phyloP scores from a whole-genome alignment of 2,888 invertebrate genomes.

The Caenorhabditis sp. region DNA sequence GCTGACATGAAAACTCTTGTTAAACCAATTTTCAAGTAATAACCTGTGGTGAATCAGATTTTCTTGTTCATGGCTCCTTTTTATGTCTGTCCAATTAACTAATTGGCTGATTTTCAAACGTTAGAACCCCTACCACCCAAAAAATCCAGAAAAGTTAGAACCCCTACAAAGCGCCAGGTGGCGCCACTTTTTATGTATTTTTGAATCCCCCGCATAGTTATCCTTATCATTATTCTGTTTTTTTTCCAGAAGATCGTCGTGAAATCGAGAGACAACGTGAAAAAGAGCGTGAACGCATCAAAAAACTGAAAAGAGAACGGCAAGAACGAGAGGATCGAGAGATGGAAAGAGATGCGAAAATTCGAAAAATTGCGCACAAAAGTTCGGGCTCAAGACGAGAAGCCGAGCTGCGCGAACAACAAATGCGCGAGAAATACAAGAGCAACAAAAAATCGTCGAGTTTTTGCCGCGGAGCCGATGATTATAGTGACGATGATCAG shows the following conservation, averaged over 20 bases:
- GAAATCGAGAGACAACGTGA: slow-evolving; percentile 32
- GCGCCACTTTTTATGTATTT: too few species aligned
- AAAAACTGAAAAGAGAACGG: slow-evolving; percentile 19
- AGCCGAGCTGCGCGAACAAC: slow-evolving; percentile 33
- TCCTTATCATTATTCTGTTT: too few species aligned
- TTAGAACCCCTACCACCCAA: too few species aligned
- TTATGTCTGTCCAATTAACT: too few species aligned
- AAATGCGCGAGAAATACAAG: slow-evolving; percentile 11
- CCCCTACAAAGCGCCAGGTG: too few species aligned
- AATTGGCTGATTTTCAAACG: too few species aligned
- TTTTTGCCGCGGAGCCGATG: slow-evolving; percentile 25
- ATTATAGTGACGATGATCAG: slow-evolving; percentile 30
- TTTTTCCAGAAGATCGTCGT: slow-evolving; percentile 25
- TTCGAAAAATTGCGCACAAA: slow-evolving; percentile 1
- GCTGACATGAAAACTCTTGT: too few species aligned
- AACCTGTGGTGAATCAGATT: too few species aligned
- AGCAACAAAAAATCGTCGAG: slow-evolving; percentile 12
- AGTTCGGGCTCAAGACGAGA: slow-evolving; percentile 9
- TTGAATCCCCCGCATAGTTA: too few species aligned
- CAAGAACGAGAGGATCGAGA: slow-evolving; percentile 12
- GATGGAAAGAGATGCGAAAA: slow-evolving; percentile 16
- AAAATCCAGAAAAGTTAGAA: too few species aligned
- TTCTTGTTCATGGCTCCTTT: too few species aligned
- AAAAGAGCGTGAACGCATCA: slow-evolving; percentile 20
- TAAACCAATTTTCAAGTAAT: too few species aligned